Conservation (phyloP, 2,113 vertebrate species). For the Prunella himalayana region DNA sequence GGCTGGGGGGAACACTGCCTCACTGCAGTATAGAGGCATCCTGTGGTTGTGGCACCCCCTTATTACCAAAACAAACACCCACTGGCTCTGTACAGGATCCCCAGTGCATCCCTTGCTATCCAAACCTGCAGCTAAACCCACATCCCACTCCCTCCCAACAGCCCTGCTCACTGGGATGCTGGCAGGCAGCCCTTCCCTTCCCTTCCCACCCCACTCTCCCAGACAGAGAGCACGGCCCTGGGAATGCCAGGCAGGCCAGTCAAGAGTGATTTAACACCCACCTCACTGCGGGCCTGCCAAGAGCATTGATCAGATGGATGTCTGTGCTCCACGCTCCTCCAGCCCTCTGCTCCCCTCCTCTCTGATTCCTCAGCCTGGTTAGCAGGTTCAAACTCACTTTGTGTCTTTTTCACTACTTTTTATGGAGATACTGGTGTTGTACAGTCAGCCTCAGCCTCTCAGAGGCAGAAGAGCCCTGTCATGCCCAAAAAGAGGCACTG, state of each 20-base stretch:
- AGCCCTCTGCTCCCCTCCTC: not conserved
- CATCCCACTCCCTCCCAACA: not conserved
- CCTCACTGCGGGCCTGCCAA: not conserved
- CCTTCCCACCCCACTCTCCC: too few relatives aligned
- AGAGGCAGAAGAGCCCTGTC: not conserved
- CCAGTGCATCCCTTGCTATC: not conserved
- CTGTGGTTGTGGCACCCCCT: not conserved
- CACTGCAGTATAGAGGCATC: not conserved
- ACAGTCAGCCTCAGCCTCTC: not conserved
- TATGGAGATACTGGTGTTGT: not conserved
- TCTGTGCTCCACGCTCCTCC: not conserved
- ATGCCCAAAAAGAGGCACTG: not conserved
- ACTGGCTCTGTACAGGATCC: not conserved
- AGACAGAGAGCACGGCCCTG: rapidly evolving
- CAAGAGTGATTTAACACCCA: not conserved
- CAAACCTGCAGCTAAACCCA: not conserved
- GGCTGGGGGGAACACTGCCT: not conserved
- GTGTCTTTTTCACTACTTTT: not conserved
- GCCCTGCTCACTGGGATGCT: not conserved
- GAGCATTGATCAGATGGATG: not conserved
- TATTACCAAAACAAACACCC: not conserved
- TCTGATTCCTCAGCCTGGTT: rapidly evolving
- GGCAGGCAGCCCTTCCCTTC: not conserved
- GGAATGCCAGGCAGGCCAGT: not conserved
- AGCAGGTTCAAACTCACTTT: not conserved